Conservation (phyloP, 2,888 invertebrate genomes). For the Pristionchus japonicus region DNA sequence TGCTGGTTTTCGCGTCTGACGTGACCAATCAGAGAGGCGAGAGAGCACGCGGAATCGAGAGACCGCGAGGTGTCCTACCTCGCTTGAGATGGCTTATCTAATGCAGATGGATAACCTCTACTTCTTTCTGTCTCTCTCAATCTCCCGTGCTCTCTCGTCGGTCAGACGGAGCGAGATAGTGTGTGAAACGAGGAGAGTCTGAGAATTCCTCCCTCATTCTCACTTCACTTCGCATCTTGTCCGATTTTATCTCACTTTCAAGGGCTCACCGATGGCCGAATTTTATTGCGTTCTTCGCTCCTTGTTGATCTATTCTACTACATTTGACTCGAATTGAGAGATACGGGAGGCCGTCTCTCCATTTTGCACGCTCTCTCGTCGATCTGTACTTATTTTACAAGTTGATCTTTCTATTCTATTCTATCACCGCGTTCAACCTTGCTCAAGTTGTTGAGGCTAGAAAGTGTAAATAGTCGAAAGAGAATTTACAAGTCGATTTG, state of each 20-base stretch:
- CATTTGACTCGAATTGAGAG: too few relatives aligned
- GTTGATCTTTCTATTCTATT: too few relatives aligned
- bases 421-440: too few relatives aligned
- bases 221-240: not conserved
- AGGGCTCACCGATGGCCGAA: not conserved
- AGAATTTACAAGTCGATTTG: slow-evolving; percentile 21
- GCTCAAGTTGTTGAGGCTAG: too few relatives aligned
- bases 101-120: not conserved
- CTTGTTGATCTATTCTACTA: not conserved
- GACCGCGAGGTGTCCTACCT: too few relatives aligned
- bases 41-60: not conserved
- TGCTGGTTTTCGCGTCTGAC: too few relatives aligned
- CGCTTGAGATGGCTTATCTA: not conserved
- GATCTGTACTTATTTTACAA: too few relatives aligned
- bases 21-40: too few relatives aligned
- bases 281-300: not conserved
- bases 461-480: too few relatives aligned
- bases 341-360: too few relatives aligned
- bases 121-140: not conserved
- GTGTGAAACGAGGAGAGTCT: not conserved
- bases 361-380: too few relatives aligned
- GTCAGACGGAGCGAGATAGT: not conserved
- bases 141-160: not conserved
- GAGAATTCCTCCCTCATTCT: not conserved
- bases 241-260: slow-evolving; percentile 10